Base-by-base conservation (phyloP, 2,113 vertebrate species). In the Cochlearius cochlearius region DNA sequence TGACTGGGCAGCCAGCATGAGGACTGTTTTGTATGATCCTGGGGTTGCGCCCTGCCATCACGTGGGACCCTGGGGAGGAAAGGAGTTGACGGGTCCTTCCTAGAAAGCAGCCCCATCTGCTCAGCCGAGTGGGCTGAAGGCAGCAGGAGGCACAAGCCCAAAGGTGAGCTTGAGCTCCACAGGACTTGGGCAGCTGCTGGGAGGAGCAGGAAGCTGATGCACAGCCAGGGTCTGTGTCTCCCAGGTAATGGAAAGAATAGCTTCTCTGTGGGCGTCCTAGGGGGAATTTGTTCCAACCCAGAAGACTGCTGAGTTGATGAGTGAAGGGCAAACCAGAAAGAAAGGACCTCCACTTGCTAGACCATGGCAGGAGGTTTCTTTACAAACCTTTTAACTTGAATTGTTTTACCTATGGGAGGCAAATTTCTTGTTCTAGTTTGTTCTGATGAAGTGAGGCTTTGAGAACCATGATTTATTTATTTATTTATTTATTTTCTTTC, bases 141-240 rank as follows among this genome's bases (percentile, higher is more conserved):
- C 0, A 0, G 49, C 1, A 0, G 4, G 63, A 63, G 41, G 34
- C 27, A 23, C 19, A 3, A 73, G 36, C 32, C 41, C 36, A 22
- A 59, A 11, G 45, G 25, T 23, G 49, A 85, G 49, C 68, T 75
- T 0, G 0, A 77, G 94, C 82, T 59, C 58, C 3, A 18, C 79
- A 53, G 85, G 81, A 9, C 66, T 36, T 2, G 0, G 27, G 76
- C 1, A 4, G 66, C 81, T 90, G 80, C 63, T 3, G 23, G 53
- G 45, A 81, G 60, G 74, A 74, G 64, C 45, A 38, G 69, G 78
- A 90, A 38, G 64, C 60, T 74, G 50, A 47, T 30, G 47, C 39
- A 17, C 0, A 0, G 69, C 59, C 64, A 69, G 22, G 64, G 20
- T 17, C 18, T 66, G 45, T 23, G 26, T 56, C 74, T 62, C 56